A percentile compares a stretch with the other conserved stretches of the same genome.
phyloP scores from a whole-genome alignment of 2,113 vertebrate species.

The Pollachius pollachius region DNA sequence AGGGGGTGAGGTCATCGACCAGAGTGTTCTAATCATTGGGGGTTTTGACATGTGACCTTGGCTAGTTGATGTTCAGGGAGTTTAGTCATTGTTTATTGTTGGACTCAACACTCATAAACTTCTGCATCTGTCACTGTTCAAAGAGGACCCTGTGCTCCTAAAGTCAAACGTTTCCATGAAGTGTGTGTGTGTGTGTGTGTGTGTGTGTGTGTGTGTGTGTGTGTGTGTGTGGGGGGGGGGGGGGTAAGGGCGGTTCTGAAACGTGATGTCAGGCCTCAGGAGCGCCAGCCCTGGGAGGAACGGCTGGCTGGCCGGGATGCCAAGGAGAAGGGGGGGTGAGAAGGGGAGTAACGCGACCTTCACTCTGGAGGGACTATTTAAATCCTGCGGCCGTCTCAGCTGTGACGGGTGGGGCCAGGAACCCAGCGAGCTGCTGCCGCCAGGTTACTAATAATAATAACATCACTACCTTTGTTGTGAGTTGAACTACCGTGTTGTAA shows the following conservation, averaged over 20 bases:
- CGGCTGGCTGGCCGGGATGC: neutral
- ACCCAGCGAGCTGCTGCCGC: neutral
- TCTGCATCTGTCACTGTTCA: neutral
- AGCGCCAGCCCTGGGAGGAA: neutral
- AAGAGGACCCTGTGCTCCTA: neutral
- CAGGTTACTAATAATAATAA: too few species aligned
- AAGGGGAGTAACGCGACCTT: slow-evolving; percentile 63
- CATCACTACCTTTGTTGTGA: too few species aligned
- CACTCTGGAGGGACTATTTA: neutral
- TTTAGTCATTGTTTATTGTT: neutral
- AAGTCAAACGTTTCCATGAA: slow-evolving; percentile 6
- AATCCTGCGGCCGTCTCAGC: slow-evolving; percentile 31
- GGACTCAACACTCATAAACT: neutral
- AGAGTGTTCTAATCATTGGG: too few species aligned
- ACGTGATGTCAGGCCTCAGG: slow-evolving; percentile 30
- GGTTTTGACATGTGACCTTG: too few species aligned
- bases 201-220: too few species aligned
- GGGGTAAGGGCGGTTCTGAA: slow-evolving; percentile 7
- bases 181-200: neutral
- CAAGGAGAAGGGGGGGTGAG: slow-evolving; percentile 27
- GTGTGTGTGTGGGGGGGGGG: too few species aligned
- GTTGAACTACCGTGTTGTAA: too few species aligned
- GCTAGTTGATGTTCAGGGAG: neutral
- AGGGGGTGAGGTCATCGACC: too few species aligned
- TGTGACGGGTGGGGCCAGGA: slow-evolving; percentile 1